These are phyloP conservation scores for Carabus problematicus DNA, from an alignment of 2,888 invertebrate genomes.

Conservation along the genomic window DNA sequence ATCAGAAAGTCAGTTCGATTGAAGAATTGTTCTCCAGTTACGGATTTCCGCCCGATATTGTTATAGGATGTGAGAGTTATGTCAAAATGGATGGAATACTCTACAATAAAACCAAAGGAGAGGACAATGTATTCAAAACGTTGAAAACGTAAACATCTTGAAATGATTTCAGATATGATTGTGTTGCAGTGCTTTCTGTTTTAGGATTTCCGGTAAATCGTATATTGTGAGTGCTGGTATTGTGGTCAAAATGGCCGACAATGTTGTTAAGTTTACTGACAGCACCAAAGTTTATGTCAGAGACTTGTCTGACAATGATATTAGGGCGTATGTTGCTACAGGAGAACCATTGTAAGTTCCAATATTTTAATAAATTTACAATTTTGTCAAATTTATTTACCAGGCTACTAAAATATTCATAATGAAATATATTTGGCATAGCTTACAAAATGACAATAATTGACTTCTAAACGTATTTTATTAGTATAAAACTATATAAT, in stretches of 20 bases:
- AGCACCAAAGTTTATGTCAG: constrained; percentile 80
- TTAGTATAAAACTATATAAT: too few species aligned
- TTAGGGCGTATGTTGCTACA: constrained; percentile 78
- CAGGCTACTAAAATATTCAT: too few species aligned
- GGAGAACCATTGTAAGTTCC: constrained; percentile 80
- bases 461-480: too few species aligned
- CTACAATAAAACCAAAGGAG: constrained; percentile 82
- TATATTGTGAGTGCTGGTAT: constrained; percentile 86
- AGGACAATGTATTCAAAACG: constrained; percentile 70
- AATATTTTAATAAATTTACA: constrained; percentile 9
- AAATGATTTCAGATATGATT: constrained; percentile 14
- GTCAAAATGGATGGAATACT: constrained; percentile 77
- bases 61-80: constrained; percentile 91
- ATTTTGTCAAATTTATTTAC: too few species aligned
- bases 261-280: constrained; percentile 73
- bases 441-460: too few species aligned
- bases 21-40: constrained; percentile 62
- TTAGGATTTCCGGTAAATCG: constrained; percentile 73
- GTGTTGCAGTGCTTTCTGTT: constrained; percentile 31
- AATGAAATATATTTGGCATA: too few species aligned
- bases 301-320: constrained; percentile 70
- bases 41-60: constrained; percentile 66
- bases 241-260: constrained; percentile 67
- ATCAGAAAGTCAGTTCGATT: constrained; percentile 79
- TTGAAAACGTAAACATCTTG: constrained; percentile 55